Evolutionary conservation across 2,888 invertebrate genomes (phyloP), one percentile per base, ranked within the genome.

Genomic region (Pterostichus madidus): DNA sequence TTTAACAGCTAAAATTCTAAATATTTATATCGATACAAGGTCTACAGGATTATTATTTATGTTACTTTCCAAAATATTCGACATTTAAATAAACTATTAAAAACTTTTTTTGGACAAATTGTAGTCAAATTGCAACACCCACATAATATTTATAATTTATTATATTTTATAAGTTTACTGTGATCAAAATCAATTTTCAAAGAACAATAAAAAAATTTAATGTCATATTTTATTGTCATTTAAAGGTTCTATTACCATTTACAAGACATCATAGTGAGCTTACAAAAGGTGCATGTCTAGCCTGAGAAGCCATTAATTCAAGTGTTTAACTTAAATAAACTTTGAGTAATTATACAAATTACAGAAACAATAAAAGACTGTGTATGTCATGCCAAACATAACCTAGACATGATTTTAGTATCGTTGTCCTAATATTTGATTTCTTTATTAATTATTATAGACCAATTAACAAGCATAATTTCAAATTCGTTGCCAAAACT

Each of bases 1-100:
- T n/a, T 13, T 39, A 35, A 39, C 11, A 35, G n/a, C 32, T 64
- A 44, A 46, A 71, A 10, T 17, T 71, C 2, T 11, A 68, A 68
- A 68, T 17, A 13, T 68, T 44, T 68, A 68, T 4, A 6, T 15
- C 35, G 10, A 44, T 35, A 44, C 68, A 71, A 71, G 68, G 68
- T 71, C 68, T 71, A 11, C 68, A 44, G 39, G 68, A 71, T 17
- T 71, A 71, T 71, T 71, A 71, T 44, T 71, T 44, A 71, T 64
- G 32, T 10, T 31, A 11, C 59, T 59, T 59, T 31, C 39, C 59
- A 17, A 59, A 64, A 64, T 64, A 13, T 39, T 15, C 13, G 39
- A 35, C 15, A 64, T 71, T 71, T 39, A 71, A 71, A 71, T 71
- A 44, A 71, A 44, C 15, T 39, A 44, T 44, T 71, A 44, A 71